Percentiles rank a stretch among this genome's conserved stretches.
Evolutionary conservation across 1,140 invertebrate species (phyloP).

Genomic region (Medauroidea extradentata): DNA sequence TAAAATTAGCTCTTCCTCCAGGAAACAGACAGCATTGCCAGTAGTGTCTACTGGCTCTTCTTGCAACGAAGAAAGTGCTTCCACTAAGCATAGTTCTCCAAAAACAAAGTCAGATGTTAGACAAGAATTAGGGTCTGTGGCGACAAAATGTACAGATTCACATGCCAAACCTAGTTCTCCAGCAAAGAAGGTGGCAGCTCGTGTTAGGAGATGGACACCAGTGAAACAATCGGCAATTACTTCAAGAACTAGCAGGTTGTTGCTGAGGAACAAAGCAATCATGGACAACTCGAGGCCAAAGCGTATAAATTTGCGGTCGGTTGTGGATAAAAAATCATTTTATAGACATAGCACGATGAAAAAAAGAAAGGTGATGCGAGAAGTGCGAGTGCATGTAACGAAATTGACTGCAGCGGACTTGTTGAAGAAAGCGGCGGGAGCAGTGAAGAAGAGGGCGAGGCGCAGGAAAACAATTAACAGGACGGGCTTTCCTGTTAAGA

Average conservation of each 20-base stretch:
- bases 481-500: constrained; percentile 79
- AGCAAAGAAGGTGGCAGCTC: neutral
- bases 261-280: neutral
- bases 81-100: no score
- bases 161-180: neutral
- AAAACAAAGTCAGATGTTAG: no score
- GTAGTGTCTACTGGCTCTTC: no score
- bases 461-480: constrained; percentile 74
- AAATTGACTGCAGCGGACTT: constrained; percentile 44
- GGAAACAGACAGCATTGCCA: no score
- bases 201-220: neutral
- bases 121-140: no score
- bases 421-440: constrained; percentile 22
- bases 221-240: neutral
- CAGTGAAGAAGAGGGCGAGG: constrained; percentile 59
- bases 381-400: constrained; percentile 50
- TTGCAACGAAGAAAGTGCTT: no score
- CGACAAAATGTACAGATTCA: no score
- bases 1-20: neutral
- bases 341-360: constrained; percentile 26
- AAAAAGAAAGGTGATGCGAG: constrained; percentile 51
- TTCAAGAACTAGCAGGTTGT: neutral
- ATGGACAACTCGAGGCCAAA: neutral
- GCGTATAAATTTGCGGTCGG: neutral
- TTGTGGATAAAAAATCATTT: neutral